A percentile compares a stretch with the other conserved stretches of the same genome.
These are phyloP conservation scores for Pygmarrhopalites habei DNA, from an alignment of 1,140 invertebrate genomes.

Conservation along the genomic window DNA sequence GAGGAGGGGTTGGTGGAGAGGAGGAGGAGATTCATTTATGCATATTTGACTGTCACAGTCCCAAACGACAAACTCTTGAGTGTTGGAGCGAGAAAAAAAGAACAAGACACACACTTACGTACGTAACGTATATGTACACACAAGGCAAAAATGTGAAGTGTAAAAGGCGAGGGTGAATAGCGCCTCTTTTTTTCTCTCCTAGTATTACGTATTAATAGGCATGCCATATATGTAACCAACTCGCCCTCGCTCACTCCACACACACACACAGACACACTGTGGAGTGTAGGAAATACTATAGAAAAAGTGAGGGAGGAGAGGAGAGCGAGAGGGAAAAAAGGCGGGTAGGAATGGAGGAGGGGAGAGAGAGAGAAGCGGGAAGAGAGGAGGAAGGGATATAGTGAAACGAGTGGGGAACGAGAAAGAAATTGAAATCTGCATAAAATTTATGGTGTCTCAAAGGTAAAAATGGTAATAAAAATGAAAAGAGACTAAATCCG, in stretches of 20 bases:
- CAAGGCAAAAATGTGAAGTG: not conserved
- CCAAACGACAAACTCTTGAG: conserved; percentile 1
- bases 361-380: not conserved
- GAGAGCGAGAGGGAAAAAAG: conserved; percentile 1
- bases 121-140: not conserved
- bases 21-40: not conserved
- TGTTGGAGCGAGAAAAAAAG: not conserved
- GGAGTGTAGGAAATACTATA: no score
- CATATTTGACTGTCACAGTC: not conserved
- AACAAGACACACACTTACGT: not conserved
- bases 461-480: conserved; percentile 41
- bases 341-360: not conserved
- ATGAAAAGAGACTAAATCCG: conserved; percentile 40
- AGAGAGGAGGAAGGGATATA: no score
- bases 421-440: conserved; percentile 40
- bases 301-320: not conserved
- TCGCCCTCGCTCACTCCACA: no score
- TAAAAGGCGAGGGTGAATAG: not conserved
- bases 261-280: no score
- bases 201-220: no score
- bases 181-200: no score
- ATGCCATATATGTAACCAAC: no score
- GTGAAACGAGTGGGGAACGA: conserved; percentile 16
- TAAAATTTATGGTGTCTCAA: conserved; percentile 41
- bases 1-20: not conserved